These are phyloP conservation scores for Nipponia nippon DNA, from an alignment of 2,113 vertebrate genomes.

Conservation along the genomic window DNA sequence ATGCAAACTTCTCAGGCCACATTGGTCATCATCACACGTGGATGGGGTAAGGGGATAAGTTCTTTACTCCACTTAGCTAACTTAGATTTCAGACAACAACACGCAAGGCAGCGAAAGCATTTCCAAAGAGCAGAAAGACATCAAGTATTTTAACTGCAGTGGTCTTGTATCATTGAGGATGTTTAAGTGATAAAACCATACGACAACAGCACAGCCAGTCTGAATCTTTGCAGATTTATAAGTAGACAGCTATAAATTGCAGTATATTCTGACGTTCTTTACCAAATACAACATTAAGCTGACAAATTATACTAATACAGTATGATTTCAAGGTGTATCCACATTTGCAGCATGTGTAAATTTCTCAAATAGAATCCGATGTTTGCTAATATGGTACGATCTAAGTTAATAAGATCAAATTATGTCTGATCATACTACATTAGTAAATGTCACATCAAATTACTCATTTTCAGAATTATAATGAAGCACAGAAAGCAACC, in stretches of 20 bases:
- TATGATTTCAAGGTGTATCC: slow-evolving; percentile 64
- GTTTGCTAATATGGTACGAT: slow-evolving; percentile 70
- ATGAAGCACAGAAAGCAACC: slow-evolving; percentile 58
- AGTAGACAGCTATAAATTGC: background rate
- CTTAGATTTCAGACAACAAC: background rate
- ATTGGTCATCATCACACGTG: accelerated
- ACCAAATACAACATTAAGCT: slow-evolving; percentile 21
- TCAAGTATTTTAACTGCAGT: background rate
- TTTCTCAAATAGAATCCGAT: slow-evolving; percentile 67
- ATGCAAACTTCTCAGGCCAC: background rate
- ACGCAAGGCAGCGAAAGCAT: background rate
- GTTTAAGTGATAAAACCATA: background rate
- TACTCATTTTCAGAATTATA: slow-evolving; percentile 63
- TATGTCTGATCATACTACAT: slow-evolving; percentile 72
- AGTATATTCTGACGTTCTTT: background rate
- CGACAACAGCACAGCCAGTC: background rate
- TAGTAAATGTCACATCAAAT: slow-evolving; percentile 74
- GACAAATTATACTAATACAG: slow-evolving; percentile 53
- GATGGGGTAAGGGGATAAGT: accelerated
- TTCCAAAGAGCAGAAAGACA: background rate
- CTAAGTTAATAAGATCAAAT: slow-evolving; percentile 74
- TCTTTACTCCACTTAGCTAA: background rate
- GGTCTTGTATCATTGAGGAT: background rate
- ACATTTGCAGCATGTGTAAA: slow-evolving; percentile 32
- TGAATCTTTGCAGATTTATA: background rate